These are phyloP conservation scores for Melinaea menophilus DNA, from an alignment of 2,888 invertebrate species.

Conservation along the genomic window DNA sequence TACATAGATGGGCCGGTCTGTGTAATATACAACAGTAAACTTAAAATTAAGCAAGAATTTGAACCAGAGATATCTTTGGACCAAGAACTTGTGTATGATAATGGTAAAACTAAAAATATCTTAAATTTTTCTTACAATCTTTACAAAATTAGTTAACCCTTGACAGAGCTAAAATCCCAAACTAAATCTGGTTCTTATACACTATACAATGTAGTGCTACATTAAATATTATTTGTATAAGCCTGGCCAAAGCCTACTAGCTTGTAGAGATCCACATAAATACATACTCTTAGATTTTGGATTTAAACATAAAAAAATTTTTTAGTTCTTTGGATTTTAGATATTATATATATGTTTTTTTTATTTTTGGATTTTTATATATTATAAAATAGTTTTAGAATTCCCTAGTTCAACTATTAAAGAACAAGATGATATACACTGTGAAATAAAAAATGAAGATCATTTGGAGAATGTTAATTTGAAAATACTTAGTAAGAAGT, in stretches of 20 bases:
- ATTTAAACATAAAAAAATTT: constrained; percentile 7
- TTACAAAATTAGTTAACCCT: too few relatives aligned
- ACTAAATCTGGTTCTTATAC: too few relatives aligned
- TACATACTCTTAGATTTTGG: too few relatives aligned
- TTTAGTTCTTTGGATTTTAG: not conserved
- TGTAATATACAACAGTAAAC: constrained; percentile 28
- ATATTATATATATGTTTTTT: too few relatives aligned
- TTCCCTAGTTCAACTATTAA: constrained; percentile 44
- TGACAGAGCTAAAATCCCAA: too few relatives aligned
- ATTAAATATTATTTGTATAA: too few relatives aligned
- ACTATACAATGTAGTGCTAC: too few relatives aligned
- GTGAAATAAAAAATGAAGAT: constrained; percentile 47
- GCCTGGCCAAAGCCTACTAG: too few relatives aligned
- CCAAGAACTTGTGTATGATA: constrained; percentile 42
- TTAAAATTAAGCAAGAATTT: constrained; percentile 48
- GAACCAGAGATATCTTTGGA: constrained; percentile 46
- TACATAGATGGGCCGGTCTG: constrained; percentile 31
- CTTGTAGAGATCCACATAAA: too few relatives aligned
- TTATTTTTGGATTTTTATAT: not conserved
- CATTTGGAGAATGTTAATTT: constrained; percentile 39
- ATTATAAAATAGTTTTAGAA: constrained; percentile 38
- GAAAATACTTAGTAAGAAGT: constrained; percentile 29
- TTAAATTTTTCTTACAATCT: too few relatives aligned
- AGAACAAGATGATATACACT: constrained; percentile 45
- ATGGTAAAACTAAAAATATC: constrained; percentile 29